Conservation (phyloP, 1,140 invertebrate species). For the Sarcophaga bullata region DNA sequence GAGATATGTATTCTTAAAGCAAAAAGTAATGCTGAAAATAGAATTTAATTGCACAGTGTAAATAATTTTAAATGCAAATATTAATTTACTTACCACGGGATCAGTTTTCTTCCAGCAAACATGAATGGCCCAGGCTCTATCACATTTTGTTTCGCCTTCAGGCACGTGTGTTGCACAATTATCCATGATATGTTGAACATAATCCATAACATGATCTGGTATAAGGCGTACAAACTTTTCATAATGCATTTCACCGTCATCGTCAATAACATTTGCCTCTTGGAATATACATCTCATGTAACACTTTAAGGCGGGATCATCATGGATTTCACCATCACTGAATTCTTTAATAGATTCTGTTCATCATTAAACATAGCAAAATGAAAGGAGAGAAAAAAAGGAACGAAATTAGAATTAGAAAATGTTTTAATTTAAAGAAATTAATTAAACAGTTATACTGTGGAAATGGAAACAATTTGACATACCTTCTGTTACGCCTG, state of each 20-base stretch:
- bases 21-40: slow-evolving; percentile 29
- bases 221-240: slow-evolving; percentile 49
- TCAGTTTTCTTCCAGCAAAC: slow-evolving; percentile 49
- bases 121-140: slow-evolving; percentile 48
- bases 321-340: slow-evolving; percentile 61
- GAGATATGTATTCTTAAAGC: neutral
- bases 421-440: slow-evolving; percentile 22
- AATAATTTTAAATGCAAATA: neutral
- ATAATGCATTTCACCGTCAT: slow-evolving; percentile 60
- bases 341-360: slow-evolving; percentile 61
- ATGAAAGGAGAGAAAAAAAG: neutral
- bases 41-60: neutral
- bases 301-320: slow-evolving; percentile 59
- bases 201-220: slow-evolving; percentile 23
- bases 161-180: slow-evolving; percentile 35
- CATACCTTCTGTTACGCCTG: slow-evolving; percentile 42
- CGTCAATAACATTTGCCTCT: slow-evolving; percentile 59
- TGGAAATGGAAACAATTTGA: neutral
- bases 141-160: slow-evolving; percentile 57
- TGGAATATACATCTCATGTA: slow-evolving; percentile 64
- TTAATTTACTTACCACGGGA: slow-evolving; percentile 44
- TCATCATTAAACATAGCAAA: neutral
- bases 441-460: slow-evolving; percentile 12
- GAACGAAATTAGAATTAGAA: neutral
- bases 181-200: slow-evolving; percentile 20